Evolutionary conservation across 2,888 invertebrate genomes (phyloP), one percentile per base, ranked within the genome.

Genomic region (Halocaridina rubra): DNA sequence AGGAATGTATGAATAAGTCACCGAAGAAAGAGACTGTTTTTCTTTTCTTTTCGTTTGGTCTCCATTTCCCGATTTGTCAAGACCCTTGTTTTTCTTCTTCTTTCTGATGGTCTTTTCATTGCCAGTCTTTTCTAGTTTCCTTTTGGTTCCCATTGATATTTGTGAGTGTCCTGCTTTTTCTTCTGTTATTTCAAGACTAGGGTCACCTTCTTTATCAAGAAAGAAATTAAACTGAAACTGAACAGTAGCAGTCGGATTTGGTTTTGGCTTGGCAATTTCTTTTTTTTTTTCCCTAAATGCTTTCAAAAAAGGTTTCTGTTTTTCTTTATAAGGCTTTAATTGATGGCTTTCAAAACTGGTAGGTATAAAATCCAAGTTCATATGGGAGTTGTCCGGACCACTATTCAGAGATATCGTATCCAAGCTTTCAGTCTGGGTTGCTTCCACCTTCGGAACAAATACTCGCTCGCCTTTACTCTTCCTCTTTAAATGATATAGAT

Each of bases 401-500:
- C n/a, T n/a, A n/a, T n/a, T n/a, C n/a, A n/a, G n/a, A n/a, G n/a
- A n/a, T n/a, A n/a, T n/a, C n/a, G n/a, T n/a, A n/a, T n/a, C n/a
- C n/a, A n/a, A n/a, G n/a, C 10, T 19, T 53, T 53, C 53, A n/a
- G 53, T 8, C 2, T 2, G 53, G 53, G 3, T 53, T 53, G 19
- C 8, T 53, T 53, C 53, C 2, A 3, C 7, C 3, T 53, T 53
- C 22, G 81, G 81, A 57, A 69, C 33, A n/a, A 81, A 81, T 30
- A 30, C 76, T 53, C 81, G 75, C 39, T 53, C 67, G 16, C 33
- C 27, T 19, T 75, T 30, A 27, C 30, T 3, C 7, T 22, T 32
- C 57, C 81, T 64, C 22, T 75, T 81, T 27, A 81, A 39, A 13
- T 76, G 81, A 24, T 32, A 81, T n/a, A 53, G 53, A 10, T 53